These are phyloP conservation scores for Morelia viridis DNA, from an alignment of 2,797 vertebrate genomes.

Conservation along the genomic window DNA sequence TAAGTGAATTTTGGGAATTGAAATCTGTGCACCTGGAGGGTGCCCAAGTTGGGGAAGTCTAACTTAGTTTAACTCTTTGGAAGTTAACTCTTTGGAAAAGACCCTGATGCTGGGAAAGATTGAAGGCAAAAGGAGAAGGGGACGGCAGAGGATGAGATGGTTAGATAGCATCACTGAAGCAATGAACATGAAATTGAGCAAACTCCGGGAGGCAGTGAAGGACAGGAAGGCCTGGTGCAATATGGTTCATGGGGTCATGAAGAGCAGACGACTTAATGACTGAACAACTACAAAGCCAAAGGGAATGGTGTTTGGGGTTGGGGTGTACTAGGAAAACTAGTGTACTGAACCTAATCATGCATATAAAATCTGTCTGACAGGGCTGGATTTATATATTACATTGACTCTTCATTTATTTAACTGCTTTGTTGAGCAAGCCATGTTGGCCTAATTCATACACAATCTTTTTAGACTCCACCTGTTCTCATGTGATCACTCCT, in stretches of 20 bases:
- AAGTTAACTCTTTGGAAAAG: too few relatives aligned
- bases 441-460: background rate
- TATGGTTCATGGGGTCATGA: too few relatives aligned
- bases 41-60: background rate
- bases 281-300: too few relatives aligned
- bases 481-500: background rate
- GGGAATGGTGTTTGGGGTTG: background rate
- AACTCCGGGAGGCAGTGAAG: too few relatives aligned
- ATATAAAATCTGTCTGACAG: background rate
- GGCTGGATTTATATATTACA: background rate
- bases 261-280: too few relatives aligned
- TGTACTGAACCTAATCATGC: background rate
- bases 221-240: too few relatives aligned
- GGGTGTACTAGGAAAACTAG: background rate
- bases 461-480: background rate
- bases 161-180: too few relatives aligned
- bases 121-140: too few relatives aligned
- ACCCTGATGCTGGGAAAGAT: too few relatives aligned
- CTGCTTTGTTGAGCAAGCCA: background rate
- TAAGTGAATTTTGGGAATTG: background rate
- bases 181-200: too few relatives aligned
- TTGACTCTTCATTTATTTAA: background rate
- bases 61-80: background rate
- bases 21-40: background rate
- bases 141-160: too few relatives aligned